Evolutionary conservation across 2,113 vertebrate species (phyloP).

Genomic region (Microtus pennsylvanicus): DNA sequence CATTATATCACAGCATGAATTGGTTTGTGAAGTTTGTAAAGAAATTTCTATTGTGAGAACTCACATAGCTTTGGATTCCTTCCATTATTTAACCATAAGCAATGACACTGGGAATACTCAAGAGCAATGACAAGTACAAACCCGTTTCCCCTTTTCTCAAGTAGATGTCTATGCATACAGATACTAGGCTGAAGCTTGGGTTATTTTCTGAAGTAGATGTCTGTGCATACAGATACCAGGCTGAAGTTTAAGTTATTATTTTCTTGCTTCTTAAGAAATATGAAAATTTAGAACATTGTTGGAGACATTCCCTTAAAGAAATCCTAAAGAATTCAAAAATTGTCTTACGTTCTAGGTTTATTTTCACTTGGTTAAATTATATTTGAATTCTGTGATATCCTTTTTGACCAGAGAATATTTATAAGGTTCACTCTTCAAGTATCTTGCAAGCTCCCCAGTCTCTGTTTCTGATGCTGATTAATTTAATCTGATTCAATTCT

Average conservation of each 20-base stretch:
- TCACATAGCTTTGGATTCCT: neutral
- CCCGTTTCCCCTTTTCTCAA: neutral
- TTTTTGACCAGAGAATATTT: neutral
- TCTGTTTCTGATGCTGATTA: neutral
- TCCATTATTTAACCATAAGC: neutral
- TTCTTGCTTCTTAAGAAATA: neutral
- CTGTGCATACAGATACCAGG: neutral
- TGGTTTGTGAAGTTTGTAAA: neutral
- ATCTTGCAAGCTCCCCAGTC: neutral
- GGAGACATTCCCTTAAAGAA: neutral
- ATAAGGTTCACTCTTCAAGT: neutral
- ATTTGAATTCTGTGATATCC: constrained; percentile 3
- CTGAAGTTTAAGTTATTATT: neutral
- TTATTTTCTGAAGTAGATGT: neutral
- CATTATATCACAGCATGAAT: neutral
- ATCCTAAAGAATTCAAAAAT: neutral
- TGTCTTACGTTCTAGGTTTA: neutral
- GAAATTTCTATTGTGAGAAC: neutral
- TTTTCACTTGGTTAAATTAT: neutral
- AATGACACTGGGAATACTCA: neutral
- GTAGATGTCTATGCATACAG: neutral
- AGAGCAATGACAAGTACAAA: neutral
- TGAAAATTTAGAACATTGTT: neutral
- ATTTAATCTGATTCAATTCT: neutral
- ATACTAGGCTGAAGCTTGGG: neutral